A percentile compares a stretch with the other conserved stretches of the same genome.
Conservation (phyloP, 30 jellyfish, hydroid and myxozoan species). For the Hydra vulgaris region DNA sequence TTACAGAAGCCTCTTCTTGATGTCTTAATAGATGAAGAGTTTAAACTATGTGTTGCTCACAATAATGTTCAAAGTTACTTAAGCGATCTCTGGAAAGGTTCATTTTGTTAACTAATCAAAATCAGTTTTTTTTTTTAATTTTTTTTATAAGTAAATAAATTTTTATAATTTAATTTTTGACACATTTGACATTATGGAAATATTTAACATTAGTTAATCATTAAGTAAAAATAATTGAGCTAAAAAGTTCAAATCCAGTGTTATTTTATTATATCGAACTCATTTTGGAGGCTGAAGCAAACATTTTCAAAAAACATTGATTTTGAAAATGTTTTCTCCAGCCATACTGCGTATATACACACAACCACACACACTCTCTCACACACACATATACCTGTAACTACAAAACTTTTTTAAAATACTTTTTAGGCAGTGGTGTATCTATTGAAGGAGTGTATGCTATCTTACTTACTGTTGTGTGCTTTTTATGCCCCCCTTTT, state of each 20-base stretch:
- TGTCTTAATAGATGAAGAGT: slow-evolving; percentile 70
- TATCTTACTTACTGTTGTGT: slow-evolving; percentile 27
- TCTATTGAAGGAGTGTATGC: slow-evolving; percentile 16
- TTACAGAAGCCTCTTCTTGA: slow-evolving; percentile 74
- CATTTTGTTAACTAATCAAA: slow-evolving; percentile 8
- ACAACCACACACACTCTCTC: too few relatives aligned
- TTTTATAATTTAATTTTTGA: not conserved
- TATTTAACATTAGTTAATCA: not conserved
- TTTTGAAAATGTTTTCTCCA: not conserved
- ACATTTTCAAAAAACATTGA: too few relatives aligned
- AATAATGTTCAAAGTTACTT: slow-evolving; percentile 77
- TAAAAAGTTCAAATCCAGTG: too few relatives aligned
- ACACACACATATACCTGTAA: too few relatives aligned
- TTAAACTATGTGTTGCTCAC: slow-evolving; percentile 89
- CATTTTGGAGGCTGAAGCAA: too few relatives aligned
- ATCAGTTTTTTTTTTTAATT: not conserved
- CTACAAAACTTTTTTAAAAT: too few relatives aligned
- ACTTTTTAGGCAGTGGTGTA: slow-evolving; percentile 14
- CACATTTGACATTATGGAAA: not conserved
- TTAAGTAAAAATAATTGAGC: too few relatives aligned
- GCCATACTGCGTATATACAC: not conserved
- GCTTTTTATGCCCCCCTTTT: slow-evolving; percentile 80
- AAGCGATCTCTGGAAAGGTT: slow-evolving; percentile 92
- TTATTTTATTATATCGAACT: too few relatives aligned
- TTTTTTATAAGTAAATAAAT: not conserved